phyloP scores from a whole-genome alignment of 2,113 vertebrate genomes.

The Fulica atra region DNA sequence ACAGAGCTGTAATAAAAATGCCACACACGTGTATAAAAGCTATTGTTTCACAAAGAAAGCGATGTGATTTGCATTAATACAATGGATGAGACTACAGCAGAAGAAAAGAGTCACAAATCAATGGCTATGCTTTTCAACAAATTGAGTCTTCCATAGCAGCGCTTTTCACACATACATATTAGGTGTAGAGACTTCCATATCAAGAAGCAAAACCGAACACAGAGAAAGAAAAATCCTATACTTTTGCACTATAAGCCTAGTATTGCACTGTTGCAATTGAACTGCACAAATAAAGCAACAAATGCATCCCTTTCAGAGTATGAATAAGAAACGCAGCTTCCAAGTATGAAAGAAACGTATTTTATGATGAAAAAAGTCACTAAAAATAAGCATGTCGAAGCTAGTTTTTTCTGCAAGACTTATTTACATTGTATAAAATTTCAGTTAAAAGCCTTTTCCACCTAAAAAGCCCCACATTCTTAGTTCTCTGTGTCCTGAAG shows the following conservation, averaged over 20 bases:
- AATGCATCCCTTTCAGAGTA: not conserved
- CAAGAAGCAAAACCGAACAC: not conserved
- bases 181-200: not conserved
- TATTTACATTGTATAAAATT: not conserved
- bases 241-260: not conserved
- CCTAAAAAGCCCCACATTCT: not conserved
- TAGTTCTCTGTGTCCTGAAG: not conserved
- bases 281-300: not conserved
- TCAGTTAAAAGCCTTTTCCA: not conserved
- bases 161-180: not conserved
- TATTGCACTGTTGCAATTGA: not conserved
- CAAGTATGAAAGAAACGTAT: not conserved
- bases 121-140: conserved; percentile 43
- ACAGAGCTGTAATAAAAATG: conserved; percentile 3
- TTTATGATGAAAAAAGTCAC: not conserved
- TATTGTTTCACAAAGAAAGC: conserved; percentile 46
- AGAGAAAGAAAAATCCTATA: not conserved
- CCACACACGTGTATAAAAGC: not conserved
- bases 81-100: not conserved
- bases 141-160: conserved; percentile 24
- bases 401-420: not conserved
- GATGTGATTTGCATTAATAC: conserved; percentile 21
- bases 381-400: not conserved
- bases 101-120: conserved; percentile 39
- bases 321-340: not conserved